These are phyloP conservation scores for Meandrusa payeni DNA, from an alignment of 2,888 invertebrate species.

Conservation along the genomic window DNA sequence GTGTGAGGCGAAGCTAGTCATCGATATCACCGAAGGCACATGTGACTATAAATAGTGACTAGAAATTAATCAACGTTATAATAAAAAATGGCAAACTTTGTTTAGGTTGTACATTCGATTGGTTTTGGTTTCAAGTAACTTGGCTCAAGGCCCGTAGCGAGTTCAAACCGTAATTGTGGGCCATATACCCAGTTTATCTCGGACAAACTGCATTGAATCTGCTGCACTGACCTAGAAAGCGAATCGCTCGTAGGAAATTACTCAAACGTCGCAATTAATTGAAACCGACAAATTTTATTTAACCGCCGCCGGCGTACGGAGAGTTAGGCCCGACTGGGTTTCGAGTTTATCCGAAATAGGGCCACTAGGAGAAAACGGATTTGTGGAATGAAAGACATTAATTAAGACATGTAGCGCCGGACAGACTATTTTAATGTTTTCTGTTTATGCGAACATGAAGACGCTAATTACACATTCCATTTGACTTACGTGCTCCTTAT, in stretches of 20 bases:
- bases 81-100: background rate
- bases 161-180: slow-evolving; percentile 42
- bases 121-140: slow-evolving; percentile 40
- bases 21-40: too few relatives aligned
- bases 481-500: background rate
- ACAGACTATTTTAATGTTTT: background rate
- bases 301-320: slow-evolving; percentile 17
- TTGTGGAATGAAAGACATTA: background rate
- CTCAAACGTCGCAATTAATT: slow-evolving; percentile 38
- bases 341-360: background rate
- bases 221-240: slow-evolving; percentile 53
- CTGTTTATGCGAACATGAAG: slow-evolving; percentile 3
- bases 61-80: background rate
- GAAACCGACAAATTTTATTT: slow-evolving; percentile 42
- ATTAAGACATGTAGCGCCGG: background rate
- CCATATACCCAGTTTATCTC: slow-evolving; percentile 43
- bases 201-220: slow-evolving; percentile 40
- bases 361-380: background rate
- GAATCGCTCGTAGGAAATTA: slow-evolving; percentile 39
- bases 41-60: too few relatives aligned
- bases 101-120: slow-evolving; percentile 27
- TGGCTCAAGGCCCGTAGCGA: slow-evolving; percentile 52
- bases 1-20: too few relatives aligned
- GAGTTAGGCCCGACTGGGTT: slow-evolving; percentile 3
- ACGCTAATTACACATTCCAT: background rate